Conservation (phyloP, 2,797 vertebrate species). For the Carduelis carduelis region DNA sequence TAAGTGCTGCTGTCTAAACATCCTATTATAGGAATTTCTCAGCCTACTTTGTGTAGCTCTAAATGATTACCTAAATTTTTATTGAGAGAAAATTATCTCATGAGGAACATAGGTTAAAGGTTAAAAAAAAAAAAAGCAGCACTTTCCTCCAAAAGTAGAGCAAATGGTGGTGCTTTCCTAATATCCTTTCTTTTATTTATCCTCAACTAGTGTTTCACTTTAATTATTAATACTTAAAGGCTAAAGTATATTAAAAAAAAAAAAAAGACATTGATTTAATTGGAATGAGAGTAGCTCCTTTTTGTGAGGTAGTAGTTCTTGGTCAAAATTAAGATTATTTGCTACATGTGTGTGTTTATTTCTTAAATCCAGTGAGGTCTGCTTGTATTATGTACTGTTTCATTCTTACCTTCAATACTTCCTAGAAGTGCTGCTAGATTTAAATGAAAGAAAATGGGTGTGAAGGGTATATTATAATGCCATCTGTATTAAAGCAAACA, state of each 20-base stretch:
- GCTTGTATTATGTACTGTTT: not conserved
- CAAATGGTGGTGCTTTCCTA: not conserved
- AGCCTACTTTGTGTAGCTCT: not conserved
- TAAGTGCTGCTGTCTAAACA: not conserved
- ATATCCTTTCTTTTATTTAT: not conserved
- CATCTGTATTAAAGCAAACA: not conserved
- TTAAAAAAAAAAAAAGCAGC: fast-evolving
- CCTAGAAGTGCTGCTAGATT: not conserved
- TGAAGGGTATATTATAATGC: not conserved
- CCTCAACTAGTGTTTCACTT: not conserved
- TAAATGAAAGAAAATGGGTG: not conserved
- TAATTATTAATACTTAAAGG: not conserved
- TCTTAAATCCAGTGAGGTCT: not conserved
- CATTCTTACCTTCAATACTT: not conserved
- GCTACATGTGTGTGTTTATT: not conserved
- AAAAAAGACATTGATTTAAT: not conserved
- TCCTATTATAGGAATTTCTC: not conserved
- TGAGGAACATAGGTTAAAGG: not conserved
- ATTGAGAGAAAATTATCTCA: not conserved
- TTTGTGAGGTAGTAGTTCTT: not conserved
- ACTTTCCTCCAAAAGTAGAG: not conserved
- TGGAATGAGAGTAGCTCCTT: not conserved
- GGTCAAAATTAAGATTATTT: not conserved
- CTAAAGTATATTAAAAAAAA: not conserved
- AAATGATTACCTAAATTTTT: not conserved